Base-by-base conservation (phyloP, 2,888 invertebrate genomes). In the Melitaea athalia region DNA sequence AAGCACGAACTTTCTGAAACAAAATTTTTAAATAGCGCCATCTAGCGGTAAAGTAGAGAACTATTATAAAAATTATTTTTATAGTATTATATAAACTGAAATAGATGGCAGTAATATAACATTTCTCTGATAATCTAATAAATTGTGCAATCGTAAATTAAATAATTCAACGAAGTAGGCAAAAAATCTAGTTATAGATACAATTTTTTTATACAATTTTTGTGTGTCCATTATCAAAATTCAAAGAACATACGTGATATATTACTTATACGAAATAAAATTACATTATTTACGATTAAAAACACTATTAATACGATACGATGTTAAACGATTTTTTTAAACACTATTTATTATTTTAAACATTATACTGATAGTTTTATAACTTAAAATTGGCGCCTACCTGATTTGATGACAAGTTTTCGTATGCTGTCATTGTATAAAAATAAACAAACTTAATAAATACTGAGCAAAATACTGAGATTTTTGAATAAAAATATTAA, bases 1-100 rank as follows among this genome's bases (percentile, higher is more conserved):
- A 88, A 15, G 93, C 93, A 74, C 94, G 94, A 68, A 93, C 77
- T 87, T 94, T 94, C 95, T 95, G 85, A 72, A 92, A 89, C 4
- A 47, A 14, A 61, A 24, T 14, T 12, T 24, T 11, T 14, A 4
- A 64, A 66, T 5, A 74, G 45, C 76, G 80, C 75, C 80, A 82
- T 79, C 85, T 86, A 65, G 59, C 15, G 14, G 5, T 24, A 17
- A 33, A n/a, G 1, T 11, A 15, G 15, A 8, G 42, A 42, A 57
- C 3, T 55, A 33, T n/a, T 8, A 10, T 7, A n/a, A 42, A 14
- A 4, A 6, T 57, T 6, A 11, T 6, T 31, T 31, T 14, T 31
- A n/a, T 7, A 57, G 8, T n/a, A 42, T 15, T 42, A 38, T 3
- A 6, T 49, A n/a, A 17, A 11, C 24, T 24, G 4, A 14, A 11